Percentiles rank a stretch among this genome's conserved stretches.
These are phyloP conservation scores for Istiophorus platypterus DNA, from an alignment of 2,113 vertebrate genomes.

Conservation along the genomic window DNA sequence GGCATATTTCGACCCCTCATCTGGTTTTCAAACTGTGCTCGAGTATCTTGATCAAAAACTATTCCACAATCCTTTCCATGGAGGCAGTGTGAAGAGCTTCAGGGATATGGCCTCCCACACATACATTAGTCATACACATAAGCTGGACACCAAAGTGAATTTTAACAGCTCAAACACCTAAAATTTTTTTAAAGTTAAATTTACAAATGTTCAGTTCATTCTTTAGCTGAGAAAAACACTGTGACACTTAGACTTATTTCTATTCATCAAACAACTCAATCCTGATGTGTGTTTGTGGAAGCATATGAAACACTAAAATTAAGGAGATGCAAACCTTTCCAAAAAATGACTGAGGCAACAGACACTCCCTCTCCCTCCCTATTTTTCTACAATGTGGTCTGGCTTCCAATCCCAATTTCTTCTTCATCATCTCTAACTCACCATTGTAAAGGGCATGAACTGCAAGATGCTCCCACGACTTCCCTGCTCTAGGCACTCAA, in stretches of 20 bases:
- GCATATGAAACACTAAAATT: background rate
- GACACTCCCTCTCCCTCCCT: background rate
- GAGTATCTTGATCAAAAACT: background rate
- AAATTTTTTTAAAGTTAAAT: too few relatives aligned
- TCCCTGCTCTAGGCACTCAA: conserved; percentile 95
- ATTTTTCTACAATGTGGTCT: too few relatives aligned
- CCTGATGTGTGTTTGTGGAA: background rate
- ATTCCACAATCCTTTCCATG: too few relatives aligned
- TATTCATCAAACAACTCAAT: background rate
- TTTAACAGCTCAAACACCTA: too few relatives aligned
- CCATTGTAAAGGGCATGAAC: conserved; percentile 99
- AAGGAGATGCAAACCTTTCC: background rate
- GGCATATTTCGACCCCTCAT: background rate
- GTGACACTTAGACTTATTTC: background rate
- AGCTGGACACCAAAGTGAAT: background rate
- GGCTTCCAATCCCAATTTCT: background rate
- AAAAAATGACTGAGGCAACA: conserved; percentile 25
- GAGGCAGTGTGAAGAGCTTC: too few relatives aligned
- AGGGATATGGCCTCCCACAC: background rate
- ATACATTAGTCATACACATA: background rate
- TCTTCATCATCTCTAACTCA: conserved; percentile 78
- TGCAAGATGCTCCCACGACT: conserved; percentile 94
- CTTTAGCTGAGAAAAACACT: background rate
- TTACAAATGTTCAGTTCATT: too few relatives aligned
- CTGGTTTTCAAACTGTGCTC: background rate